These are phyloP conservation scores for Catocala fraxini DNA, from an alignment of 2,888 invertebrate species.

Conservation along the genomic window DNA sequence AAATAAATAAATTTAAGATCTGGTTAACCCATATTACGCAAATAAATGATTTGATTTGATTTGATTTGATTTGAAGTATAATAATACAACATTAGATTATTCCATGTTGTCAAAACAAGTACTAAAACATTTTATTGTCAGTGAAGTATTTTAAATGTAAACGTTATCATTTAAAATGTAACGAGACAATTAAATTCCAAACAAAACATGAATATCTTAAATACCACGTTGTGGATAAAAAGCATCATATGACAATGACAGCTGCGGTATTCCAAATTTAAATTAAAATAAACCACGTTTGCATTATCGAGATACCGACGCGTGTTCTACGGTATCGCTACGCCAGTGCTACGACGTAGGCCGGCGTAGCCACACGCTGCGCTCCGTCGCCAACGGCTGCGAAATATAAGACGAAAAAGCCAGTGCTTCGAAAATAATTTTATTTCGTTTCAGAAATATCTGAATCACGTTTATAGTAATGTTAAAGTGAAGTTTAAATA, in stretches of 20 bases:
- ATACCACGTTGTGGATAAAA: background rate
- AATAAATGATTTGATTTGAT: no score
- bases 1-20: no score
- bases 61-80: no score
- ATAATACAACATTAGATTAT: no score
- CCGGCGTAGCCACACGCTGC: conserved; percentile 76
- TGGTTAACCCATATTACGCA: no score
- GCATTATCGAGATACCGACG: conserved; percentile 12
- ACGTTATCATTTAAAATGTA: conserved; percentile 7
- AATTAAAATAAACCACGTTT: conserved; percentile 34
- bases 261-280: conserved; percentile 30
- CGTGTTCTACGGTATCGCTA: conserved; percentile 39
- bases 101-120: background rate
- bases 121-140: background rate
- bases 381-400: conserved; percentile 56
- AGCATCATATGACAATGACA: conserved; percentile 14
- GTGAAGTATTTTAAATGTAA: background rate
- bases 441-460: conserved; percentile 22
- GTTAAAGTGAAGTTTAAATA: conserved; percentile 39
- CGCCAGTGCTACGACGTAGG: conserved; percentile 82
- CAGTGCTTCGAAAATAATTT: conserved; percentile 28
- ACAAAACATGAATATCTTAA: background rate
- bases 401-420: conserved; percentile 61
- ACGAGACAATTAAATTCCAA: conserved; percentile 3
- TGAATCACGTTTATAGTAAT: background rate